Evolutionary conservation across 2,113 vertebrate genomes (phyloP).

Genomic region (Zosterops japonicus): DNA sequence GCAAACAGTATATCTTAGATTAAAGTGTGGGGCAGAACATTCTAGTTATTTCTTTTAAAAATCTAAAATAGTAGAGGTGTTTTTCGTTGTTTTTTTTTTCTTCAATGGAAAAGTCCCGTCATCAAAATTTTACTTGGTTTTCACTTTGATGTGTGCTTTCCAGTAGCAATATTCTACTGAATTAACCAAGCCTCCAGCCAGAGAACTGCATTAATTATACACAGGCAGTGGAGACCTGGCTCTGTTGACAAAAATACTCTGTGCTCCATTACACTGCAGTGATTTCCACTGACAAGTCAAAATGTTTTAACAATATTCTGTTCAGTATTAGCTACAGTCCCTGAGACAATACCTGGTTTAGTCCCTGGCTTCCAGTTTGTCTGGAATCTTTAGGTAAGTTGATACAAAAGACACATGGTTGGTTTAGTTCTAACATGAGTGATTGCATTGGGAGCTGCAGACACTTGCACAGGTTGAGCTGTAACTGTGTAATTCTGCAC

Average conservation of each 20-base stretch:
- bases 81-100: neutral
- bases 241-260: neutral
- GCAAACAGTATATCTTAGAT: neutral
- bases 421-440: neutral
- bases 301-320: neutral
- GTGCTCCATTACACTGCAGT: neutral
- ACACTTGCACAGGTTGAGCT: neutral
- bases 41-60: neutral
- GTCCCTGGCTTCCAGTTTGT: neutral
- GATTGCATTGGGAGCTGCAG: neutral
- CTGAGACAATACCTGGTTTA: neutral
- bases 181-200: neutral
- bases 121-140: neutral
- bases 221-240: neutral
- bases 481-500: neutral
- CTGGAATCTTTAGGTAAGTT: neutral
- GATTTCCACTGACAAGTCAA: constrained; percentile 8
- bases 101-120: neutral
- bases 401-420: neutral
- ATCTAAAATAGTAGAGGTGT: neutral
- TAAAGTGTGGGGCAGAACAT: neutral
- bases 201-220: neutral
- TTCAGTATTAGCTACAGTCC: neutral
- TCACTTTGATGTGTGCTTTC: neutral
- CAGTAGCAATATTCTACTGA: neutral